Conservation (phyloP, 2,113 vertebrate genomes). For the Microcebus lehilahytsara region DNA sequence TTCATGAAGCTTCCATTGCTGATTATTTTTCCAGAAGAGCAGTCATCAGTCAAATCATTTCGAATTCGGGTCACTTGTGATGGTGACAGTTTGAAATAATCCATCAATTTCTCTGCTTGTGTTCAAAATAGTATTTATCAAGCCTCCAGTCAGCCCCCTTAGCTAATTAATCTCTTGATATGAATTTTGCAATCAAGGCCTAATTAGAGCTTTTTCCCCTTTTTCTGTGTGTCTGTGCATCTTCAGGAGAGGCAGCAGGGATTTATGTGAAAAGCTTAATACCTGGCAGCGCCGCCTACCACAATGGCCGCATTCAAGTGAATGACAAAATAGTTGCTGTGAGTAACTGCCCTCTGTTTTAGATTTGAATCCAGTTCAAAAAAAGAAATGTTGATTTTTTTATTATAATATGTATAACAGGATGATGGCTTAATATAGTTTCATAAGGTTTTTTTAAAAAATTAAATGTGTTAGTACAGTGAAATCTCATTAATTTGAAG, state of each 20-base stretch:
- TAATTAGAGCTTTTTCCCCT: conserved; percentile 45
- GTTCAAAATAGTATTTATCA: conserved; percentile 66
- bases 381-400: not conserved
- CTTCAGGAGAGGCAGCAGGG: conserved; percentile 86
- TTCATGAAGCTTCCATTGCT: conserved; percentile 13
- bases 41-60: conserved; percentile 59
- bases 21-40: conserved; percentile 56
- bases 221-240: conserved; percentile 29
- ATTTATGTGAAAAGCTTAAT: conserved; percentile 92
- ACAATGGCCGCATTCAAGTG: conserved; percentile 89
- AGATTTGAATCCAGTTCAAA: not conserved
- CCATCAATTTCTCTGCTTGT: conserved; percentile 65
- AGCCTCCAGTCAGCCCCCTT: conserved; percentile 55
- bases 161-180: conserved; percentile 68
- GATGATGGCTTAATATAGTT: not conserved
- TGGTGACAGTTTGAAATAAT: conserved; percentile 67
- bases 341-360: conserved; percentile 71
- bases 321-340: conserved; percentile 92
- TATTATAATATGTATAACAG: not conserved
- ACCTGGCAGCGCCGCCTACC: conserved; percentile 90
- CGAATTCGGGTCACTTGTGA: conserved; percentile 57
- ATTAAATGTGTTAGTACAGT: not conserved
- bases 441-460: not conserved
- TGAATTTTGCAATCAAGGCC: conserved; percentile 56
- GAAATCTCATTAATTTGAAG: conserved; percentile 12